A percentile compares a stretch with the other conserved stretches of the same genome.
These are phyloP conservation scores for Melanotus villosus DNA, from an alignment of 2,888 invertebrate species.

Conservation along the genomic window DNA sequence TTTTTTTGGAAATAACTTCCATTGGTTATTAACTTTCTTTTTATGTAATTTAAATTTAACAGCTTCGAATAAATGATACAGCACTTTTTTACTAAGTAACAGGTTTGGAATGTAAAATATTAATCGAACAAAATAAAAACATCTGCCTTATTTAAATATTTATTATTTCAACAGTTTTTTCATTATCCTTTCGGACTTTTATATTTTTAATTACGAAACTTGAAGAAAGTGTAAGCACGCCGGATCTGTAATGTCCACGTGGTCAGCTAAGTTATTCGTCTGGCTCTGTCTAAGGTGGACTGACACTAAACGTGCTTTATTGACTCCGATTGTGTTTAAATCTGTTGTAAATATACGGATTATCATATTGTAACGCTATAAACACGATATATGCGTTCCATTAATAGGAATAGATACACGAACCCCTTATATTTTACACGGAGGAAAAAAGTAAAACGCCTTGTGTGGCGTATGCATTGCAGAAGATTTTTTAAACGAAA, in stretches of 20 bases:
- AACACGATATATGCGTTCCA: slow-evolving; percentile 45
- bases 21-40: no score
- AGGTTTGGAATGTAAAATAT: no score
- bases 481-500: slow-evolving; percentile 14
- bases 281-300: slow-evolving; percentile 41
- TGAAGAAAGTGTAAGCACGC: slow-evolving; percentile 26
- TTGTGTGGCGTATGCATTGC: slow-evolving; percentile 16
- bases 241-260: slow-evolving; percentile 49
- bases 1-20: no score
- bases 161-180: no score
- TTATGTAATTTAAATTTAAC: no score
- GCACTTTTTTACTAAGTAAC: no score
- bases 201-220: not conserved
- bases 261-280: slow-evolving; percentile 51
- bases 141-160: no score
- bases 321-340: slow-evolving; percentile 50
- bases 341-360: slow-evolving; percentile 53
- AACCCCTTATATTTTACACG: slow-evolving; percentile 20
- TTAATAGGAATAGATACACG: slow-evolving; percentile 39
- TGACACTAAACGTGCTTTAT: slow-evolving; percentile 54
- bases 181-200: no score
- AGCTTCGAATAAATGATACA: no score
- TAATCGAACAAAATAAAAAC: no score
- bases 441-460: not conserved
- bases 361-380: slow-evolving; percentile 44